These are phyloP conservation scores for Drosophila histrio DNA, from an alignment of 2,888 invertebrate species.

Conservation along the genomic window DNA sequence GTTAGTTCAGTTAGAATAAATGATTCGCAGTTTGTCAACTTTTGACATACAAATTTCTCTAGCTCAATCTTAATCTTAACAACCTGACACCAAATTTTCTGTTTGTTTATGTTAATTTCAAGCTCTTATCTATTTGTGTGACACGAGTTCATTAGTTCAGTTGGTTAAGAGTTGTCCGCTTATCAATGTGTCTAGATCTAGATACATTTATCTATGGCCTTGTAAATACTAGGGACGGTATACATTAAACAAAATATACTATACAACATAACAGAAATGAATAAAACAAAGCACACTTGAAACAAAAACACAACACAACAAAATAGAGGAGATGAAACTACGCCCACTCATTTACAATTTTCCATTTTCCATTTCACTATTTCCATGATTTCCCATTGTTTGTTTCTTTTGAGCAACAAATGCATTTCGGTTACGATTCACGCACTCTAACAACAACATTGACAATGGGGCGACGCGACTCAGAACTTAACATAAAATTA, in stretches of 20 bases:
- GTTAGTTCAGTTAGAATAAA: not conserved
- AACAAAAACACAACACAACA: constrained; percentile 35
- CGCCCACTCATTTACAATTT: constrained; percentile 57
- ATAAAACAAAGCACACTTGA: constrained; percentile 33
- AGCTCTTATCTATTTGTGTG: constrained; percentile 21
- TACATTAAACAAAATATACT: constrained; percentile 33
- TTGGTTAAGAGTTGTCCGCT: not conserved
- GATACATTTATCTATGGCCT: constrained; percentile 25
- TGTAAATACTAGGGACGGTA: constrained; percentile 9
- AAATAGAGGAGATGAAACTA: constrained; percentile 5
- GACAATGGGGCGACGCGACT: constrained; percentile 46
- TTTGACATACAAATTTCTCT: not conserved
- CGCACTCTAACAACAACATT: constrained; percentile 35
- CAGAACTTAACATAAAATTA: constrained; percentile 55
- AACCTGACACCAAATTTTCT: not conserved
- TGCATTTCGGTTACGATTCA: constrained; percentile 48
- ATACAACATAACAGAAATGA: constrained; percentile 24
- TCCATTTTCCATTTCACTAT: constrained; percentile 5
- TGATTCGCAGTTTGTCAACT: not conserved
- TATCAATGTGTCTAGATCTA: constrained; percentile 36
- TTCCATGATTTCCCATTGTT: constrained; percentile 29
- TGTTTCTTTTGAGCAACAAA: constrained; percentile 20
- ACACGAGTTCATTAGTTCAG: constrained; percentile 27
- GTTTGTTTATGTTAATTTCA: constrained; percentile 32
- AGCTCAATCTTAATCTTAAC: not conserved